Evolutionary conservation across 1,140 invertebrate species (phyloP), one percentile per base, ranked within the genome.

Genomic region (Achatina immaculata): DNA sequence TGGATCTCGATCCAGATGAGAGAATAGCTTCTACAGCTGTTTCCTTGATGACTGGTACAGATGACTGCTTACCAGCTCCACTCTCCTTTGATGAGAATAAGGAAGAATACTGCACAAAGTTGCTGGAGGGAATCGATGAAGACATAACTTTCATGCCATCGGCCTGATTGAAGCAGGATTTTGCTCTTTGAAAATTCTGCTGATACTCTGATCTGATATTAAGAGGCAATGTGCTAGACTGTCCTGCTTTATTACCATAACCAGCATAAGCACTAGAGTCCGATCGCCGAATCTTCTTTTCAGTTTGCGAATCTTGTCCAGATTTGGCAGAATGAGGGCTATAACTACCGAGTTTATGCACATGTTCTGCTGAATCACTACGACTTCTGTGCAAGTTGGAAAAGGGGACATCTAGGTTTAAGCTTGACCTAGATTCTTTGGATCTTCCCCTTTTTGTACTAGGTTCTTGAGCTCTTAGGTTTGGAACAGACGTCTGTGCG

Each of bases 301-400:
- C 84, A 51, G 81, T 82, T 6, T 81, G 72, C 62, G 79, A 81
- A 42, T 84, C 82, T 34, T 80, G 80, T n/a, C 81, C 80, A 83
- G 81, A 78, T 72, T 81, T 76, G 7, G 79, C 78, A 24, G 77
- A 82, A 62, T 81, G 81, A 36, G 81, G 69, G 43, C 81, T 83
- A 28, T 72, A 42, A 34, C 40, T 43, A 36, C 55, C 77, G 68
- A 34, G 43, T 81, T 82, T 84, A 68, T 83, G 82, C 48, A 77
- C 28, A 42, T 82, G 75, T 14, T 84, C 82, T 1, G 83, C 81
- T 42, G 84, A 85, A 72, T 86, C 85, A 83, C 84, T 85, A 48
- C 65, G 62, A 80, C 84, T 85, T 55, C 85, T 79, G 28, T 86
- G 85, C 36, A 86, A 51, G 79, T 74, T 80, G 31, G 71, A 51